Base-by-base conservation (phyloP, 2,888 invertebrate genomes). In the Melinaea marsaeus region DNA sequence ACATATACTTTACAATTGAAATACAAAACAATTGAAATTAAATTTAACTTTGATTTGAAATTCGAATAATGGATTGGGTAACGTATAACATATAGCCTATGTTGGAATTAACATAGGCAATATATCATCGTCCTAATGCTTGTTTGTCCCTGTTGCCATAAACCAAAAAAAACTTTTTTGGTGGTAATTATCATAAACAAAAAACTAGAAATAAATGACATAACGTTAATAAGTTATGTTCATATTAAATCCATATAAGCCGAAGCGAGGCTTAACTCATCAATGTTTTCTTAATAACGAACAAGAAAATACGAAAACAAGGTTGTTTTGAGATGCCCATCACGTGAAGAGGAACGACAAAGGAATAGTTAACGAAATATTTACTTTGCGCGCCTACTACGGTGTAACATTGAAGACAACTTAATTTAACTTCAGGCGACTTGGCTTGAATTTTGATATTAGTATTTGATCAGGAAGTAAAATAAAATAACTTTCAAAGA, bases 331-430 rank as follows among this genome's bases (percentile, higher is more conserved):
- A 60, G 5, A 55, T 11, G 55, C 54, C 55, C 45, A 60, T 60
- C 60, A 60, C 60, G 60, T 55, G 42, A 42, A 54, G 46, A 74
- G 72, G 74, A 67, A 74, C 72, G 76, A 83, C 83, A 85, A 84
- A 83, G 84, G 84, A 84, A 85, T 86, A 81, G 85, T 85, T 86
- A 83, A 84, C 80, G 81, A 83, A 84, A 68, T 71, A 70, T 75
- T 74, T 74, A 72, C 72, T 64, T 65, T 67, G 65, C 72, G 51
- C 72, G 68, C 72, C 74, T 75, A 74, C 74, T 57, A 58, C 58
- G 58, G 58, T 66, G 65, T 66, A 65, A 66, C 64, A 63, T 62
- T 60, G 62, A 57, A 64, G 66, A 70, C 63, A 65, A 64, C 67
- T 66, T 69, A 68, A 71, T 72, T 70, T 64, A 69, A 70, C 67